phyloP scores from a whole-genome alignment of 2,113 vertebrate genomes.

The Brachyhypopomus gauderio region DNA sequence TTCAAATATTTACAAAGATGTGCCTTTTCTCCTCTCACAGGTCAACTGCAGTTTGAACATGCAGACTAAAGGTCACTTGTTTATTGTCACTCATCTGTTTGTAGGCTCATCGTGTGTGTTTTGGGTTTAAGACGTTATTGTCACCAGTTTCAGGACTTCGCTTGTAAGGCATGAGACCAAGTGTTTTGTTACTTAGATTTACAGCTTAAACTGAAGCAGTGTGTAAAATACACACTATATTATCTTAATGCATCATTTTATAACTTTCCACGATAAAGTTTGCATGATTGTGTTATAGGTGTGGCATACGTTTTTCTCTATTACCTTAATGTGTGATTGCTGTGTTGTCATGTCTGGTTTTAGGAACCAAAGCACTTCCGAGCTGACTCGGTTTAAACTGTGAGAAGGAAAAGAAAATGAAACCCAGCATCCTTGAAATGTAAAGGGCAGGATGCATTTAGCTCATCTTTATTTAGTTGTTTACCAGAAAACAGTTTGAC shows the following conservation, averaged over 20 bases:
- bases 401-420: no score
- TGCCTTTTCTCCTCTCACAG: background rate
- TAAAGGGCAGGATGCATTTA: background rate
- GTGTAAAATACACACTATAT: no score
- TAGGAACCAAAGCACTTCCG: no score
- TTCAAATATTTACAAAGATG: slow-evolving; percentile 3
- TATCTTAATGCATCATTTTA: no score
- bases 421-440: no score
- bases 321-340: background rate
- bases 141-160: background rate
- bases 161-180: background rate
- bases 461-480: background rate
- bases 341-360: background rate
- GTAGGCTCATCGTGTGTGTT: background rate
- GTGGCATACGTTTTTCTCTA: no score
- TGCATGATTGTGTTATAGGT: background rate
- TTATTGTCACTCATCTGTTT: background rate
- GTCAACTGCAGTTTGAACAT: background rate
- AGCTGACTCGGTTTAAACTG: no score
- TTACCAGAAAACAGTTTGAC: background rate
- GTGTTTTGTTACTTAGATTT: background rate
- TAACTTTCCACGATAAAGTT: no score
- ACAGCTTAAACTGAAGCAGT: background rate
- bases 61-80: background rate
- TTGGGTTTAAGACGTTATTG: background rate